phyloP scores from a whole-genome alignment of 1,140 invertebrate genomes.

The Dermatophagoides farinae region DNA sequence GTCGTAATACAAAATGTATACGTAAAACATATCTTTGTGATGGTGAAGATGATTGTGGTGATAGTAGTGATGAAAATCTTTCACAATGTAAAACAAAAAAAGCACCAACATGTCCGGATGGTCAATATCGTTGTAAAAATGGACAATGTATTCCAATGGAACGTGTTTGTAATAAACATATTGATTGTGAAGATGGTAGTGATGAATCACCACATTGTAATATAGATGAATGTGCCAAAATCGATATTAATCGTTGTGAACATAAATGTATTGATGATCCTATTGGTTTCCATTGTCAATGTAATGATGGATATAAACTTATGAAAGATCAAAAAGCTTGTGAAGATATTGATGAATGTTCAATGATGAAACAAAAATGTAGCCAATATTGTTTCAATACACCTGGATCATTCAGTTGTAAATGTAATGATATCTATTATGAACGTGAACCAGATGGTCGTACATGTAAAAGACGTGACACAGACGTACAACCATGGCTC shows the following conservation, averaged over 20 bases:
- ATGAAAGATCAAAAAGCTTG: slow-evolving; percentile 29
- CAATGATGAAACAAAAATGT: slow-evolving; percentile 67
- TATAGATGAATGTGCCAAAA: slow-evolving; percentile 76
- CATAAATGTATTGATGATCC: slow-evolving; percentile 83
- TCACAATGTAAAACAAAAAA: slow-evolving; percentile 9
- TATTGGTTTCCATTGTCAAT: slow-evolving; percentile 80
- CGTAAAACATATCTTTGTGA: slow-evolving; percentile 66
- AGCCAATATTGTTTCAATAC: slow-evolving; percentile 89
- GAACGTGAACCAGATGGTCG: slow-evolving; percentile 60
- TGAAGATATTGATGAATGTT: slow-evolving; percentile 76
- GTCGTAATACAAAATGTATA: slow-evolving; percentile 84
- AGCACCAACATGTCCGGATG: neutral
- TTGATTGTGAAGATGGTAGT: slow-evolving; percentile 72
- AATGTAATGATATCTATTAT: slow-evolving; percentile 82
- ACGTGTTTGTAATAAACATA: slow-evolving; percentile 78
- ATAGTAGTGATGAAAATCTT: slow-evolving; percentile 43
- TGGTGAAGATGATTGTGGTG: slow-evolving; percentile 74
- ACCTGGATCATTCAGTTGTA: slow-evolving; percentile 82
- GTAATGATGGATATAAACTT: slow-evolving; percentile 72
- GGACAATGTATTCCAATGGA: slow-evolving; percentile 60
- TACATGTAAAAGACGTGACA: slow-evolving; percentile 69
- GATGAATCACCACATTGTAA: slow-evolving; percentile 87
- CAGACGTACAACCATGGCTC: slow-evolving; percentile 49
- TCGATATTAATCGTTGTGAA: slow-evolving; percentile 78
- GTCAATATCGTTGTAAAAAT: slow-evolving; percentile 52